These are phyloP conservation scores for Caligus rogercresseyi DNA, from an alignment of 1,140 invertebrate genomes.

Conservation along the genomic window DNA sequence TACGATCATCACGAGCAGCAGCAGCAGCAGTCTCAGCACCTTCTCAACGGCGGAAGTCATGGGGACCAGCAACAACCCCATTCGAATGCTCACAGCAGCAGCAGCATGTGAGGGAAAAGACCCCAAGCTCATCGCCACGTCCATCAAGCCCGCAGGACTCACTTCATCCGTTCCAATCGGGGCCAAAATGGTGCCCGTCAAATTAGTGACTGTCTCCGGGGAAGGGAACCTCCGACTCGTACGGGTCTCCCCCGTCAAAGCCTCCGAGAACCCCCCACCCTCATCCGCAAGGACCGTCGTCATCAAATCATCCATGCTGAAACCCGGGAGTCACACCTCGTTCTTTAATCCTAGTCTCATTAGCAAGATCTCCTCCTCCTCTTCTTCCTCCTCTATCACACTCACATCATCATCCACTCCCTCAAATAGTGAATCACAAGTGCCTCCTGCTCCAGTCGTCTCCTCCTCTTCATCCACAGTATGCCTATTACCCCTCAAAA, in stretches of 20 bases:
- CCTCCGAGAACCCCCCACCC: background rate
- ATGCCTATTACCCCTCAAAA: background rate
- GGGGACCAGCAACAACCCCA: background rate
- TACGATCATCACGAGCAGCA: conserved; percentile 9
- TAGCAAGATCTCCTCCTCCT: background rate
- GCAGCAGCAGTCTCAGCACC: background rate
- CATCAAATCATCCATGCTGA: conserved; percentile 7
- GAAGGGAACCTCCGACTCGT: conserved; percentile 12
- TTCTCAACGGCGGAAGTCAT: background rate
- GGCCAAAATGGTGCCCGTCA: conserved; percentile 29
- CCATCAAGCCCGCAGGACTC: background rate
- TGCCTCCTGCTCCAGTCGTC: background rate
- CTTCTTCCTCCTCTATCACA: background rate
- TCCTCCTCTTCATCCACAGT: background rate
- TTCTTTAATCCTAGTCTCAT: background rate
- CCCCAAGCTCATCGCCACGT: background rate
- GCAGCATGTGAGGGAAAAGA: background rate
- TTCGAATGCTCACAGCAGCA: background rate
- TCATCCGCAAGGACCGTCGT: background rate
- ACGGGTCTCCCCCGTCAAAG: conserved; percentile 17
- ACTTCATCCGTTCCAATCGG: conserved; percentile 23
- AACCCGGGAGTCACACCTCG: background rate
- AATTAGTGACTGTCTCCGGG: conserved; percentile 28
- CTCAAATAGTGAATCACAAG: background rate
- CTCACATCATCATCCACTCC: no score